Evolutionary conservation across 2,113 vertebrate genomes (phyloP), one percentile per base, ranked within the genome.

Genomic region (Laticauda laticaudata): DNA sequence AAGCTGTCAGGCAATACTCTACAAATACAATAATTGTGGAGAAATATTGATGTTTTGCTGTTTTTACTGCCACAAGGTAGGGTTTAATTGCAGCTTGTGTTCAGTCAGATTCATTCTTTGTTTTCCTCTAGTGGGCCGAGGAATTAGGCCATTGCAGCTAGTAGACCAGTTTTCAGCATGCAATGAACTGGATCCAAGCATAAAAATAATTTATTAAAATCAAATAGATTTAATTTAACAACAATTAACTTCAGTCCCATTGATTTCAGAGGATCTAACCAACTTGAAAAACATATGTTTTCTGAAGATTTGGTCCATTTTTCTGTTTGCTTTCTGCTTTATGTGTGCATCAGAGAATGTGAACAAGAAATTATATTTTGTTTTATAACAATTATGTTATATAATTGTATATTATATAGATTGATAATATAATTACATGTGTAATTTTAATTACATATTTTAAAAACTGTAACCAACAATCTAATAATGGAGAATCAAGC

Each of bases 141-240:
- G 29, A 69, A 93, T 89, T 94, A 90, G 92, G 91, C 94, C 95
- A 93, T 54, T 92, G 92, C 90, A 94, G 90, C 59, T 88, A 91
- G 93, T 91, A 96, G 92, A 94, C 93, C 94, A 96, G 94, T 94
- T 96, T 94, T 93, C 93, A 90, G 86, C 93, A 11, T 91, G 54
- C 6, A 95, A 90, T 23, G 87, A 8, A 0, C 90, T 93, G 95
- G 90, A 90, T n/a, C 24, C 24, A 20, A 5, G 45, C 14, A 45
- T 61, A 23, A 7, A 56, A 9, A 34, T 29, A 29, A 26, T 45
- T 45, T 57, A 48, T 21, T 61, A 29, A 61, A 39, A 90, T 61
- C 15, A 51, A 45, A 59, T 14, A 43, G 11, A 90, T 45, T 61
- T 90, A 45, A 48, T 57, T 45, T 61, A 20, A 23, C 21, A 81